Base-by-base conservation (phyloP, 2,888 invertebrate genomes). In the Harpagoxenus sublaevis region DNA sequence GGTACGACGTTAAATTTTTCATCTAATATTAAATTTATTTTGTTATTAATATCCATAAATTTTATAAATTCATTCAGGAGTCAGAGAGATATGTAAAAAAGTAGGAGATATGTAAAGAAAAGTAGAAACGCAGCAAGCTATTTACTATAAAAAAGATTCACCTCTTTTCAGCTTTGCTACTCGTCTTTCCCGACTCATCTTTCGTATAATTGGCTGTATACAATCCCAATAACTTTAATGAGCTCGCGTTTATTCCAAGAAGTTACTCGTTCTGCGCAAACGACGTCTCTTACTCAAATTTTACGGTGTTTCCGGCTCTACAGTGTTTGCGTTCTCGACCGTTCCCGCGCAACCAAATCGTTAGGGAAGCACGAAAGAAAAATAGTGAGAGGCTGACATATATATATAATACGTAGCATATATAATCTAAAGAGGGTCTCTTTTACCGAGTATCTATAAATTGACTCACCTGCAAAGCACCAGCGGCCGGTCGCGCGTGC, bases 401-500 rank as follows among this genome's bases (percentile, higher is more conserved):
- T 51, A 66, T 15, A 65, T 65, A 35, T n/a, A 74, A 45, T 65
- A 57, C n/a, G 62, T 84, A 83, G 51, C 73, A 42, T 28, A 39
- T 63, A 48, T 53, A 70, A 78, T 75, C 31, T 65, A n/a, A 42
- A 66, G 2, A 62, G 39, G 39, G 84, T 88, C 6, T 48, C 10
- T 60, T 73, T 60, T 39, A 60, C 0, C 57, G 31, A 70, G 1
- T 60, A 51, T 23, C 28, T 60, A 18, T 18, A 71, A 71, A 79
- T 57, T 63, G 78, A 97, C 97, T 97, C 95, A 98, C 98, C 98
- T 95, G 97, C 97, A 95, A 98, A 98, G 95, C 98, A 98, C 98
- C 98, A 98, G 95, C 97, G 96, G 93, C 97, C 97, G 86, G 98
- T 98, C 86, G 97, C 97, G 92, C 97, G 97, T 74, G 98, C 98